Percentiles rank a stretch among this genome's conserved stretches.
These are phyloP conservation scores for Noctuana brunneofusca DNA, from an alignment of 2,888 invertebrate genomes.

Conservation along the genomic window DNA sequence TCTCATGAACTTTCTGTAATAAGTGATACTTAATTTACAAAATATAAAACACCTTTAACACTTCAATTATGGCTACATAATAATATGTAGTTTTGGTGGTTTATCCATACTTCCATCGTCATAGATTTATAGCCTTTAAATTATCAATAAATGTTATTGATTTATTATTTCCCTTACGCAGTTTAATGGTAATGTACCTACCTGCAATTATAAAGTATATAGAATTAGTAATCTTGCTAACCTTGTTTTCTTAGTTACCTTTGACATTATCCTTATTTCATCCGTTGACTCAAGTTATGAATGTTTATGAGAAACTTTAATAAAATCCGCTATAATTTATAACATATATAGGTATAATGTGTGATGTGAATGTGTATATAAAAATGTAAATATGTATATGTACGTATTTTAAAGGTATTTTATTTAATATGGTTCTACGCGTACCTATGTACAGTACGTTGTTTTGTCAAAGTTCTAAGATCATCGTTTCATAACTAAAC, in stretches of 20 bases:
- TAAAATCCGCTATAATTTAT: neutral
- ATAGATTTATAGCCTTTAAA: slow-evolving; percentile 4
- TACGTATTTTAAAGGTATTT: no score
- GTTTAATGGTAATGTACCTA: slow-evolving; percentile 4
- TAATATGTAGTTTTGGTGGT: no score
- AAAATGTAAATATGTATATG: no score
- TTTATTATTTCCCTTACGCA: slow-evolving; percentile 28
- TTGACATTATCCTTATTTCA: slow-evolving; percentile 32
- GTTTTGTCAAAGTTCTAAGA: no score
- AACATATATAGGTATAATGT: no score
- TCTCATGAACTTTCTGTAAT: no score
- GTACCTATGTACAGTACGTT: no score
- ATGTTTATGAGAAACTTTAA: slow-evolving; percentile 1
- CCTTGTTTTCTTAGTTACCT: slow-evolving; percentile 28
- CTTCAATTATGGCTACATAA: neutral
- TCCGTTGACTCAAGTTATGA: slow-evolving; percentile 19
- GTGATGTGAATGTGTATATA: no score
- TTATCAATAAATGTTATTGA: slow-evolving; percentile 15
- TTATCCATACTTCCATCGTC: neutral
- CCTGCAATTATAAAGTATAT: slow-evolving; percentile 23
- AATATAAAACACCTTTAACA: neutral
- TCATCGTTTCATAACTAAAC: no score
- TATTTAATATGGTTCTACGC: no score
- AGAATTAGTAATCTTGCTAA: slow-evolving; percentile 26
- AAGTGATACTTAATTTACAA: no score